Evolutionary conservation across 2,797 vertebrate species (phyloP), one percentile per base, ranked within the genome.

Genomic region (Linurgus olivaceus): DNA sequence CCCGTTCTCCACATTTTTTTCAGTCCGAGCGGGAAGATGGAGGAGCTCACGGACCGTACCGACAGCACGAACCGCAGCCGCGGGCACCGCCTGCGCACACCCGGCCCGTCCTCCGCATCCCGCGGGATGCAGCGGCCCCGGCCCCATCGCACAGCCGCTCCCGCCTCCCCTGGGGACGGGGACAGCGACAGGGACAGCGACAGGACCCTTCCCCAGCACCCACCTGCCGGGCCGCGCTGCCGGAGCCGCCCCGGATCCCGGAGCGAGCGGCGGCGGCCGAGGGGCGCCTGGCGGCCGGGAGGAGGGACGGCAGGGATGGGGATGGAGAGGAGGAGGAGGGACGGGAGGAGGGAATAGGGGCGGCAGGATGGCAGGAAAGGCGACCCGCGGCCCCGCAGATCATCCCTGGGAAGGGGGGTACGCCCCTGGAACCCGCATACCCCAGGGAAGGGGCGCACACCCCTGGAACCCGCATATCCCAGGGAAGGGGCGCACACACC

Each of bases 201-300:
- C 47, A 4, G 33, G 67, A 63, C 6, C 80, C 81, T n/a, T 61
- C 54, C 48, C 55, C 70, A 35, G 61, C 62, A 88, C 75, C 71
- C 87, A 81, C 87, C 93, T 86, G 93, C 17, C 40, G 37, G 72
- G 86, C 33, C 51, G 86, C 44, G 63, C 44, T 11, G 79, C 68
- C 58, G 47, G 79, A 80, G 50, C 89, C 72, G 65, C 86, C 76
- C 45, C 72, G 44, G 63, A 78, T 66, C 70, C 2, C 50, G 23
- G 61, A 68, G 83, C 24, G 25, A 77, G 51, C 26, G 47, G 88
- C 76, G 45, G 67, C 89, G 79, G 95, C 94, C 89, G 96, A 94
- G 97, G 96, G 98, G 97, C 98, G 92, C 96, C 98, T 97, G 97
- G 93, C 94, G 97, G 97, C 92, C 38, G 90, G 97, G 98, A 97